Base-by-base conservation (phyloP, 92 coral and sea anemone species). In the Actinostola sp. region DNA sequence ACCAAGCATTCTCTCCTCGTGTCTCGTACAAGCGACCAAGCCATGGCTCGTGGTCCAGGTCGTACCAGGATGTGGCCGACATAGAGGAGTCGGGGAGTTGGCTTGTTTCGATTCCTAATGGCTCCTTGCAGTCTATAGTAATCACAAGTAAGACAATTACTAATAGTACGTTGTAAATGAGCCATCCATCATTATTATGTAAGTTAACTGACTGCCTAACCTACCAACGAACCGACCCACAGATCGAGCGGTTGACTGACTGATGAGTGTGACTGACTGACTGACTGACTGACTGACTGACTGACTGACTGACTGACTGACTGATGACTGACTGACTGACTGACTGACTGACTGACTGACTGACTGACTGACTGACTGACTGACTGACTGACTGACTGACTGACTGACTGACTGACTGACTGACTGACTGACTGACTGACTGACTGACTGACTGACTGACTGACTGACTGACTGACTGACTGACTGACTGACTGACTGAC, bases 1-100 rank as follows among this genome's bases (percentile, higher is more conserved):
- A 84, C 89, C 89, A 79, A 45, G 77, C 85, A 53, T 68, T 84
- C 80, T 84, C 89, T 28, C 89, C 89, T 34, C 83, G 63, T 62
- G 73, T 54, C 28, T 76, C 83, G 66, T 77, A 84, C 59, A 84
- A 69, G 23, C 89, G 76, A 27, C 85, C 85, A 38, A 79, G 80
- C 89, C 85, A 84, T 35, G 89, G 89, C 57, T 84, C 89, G 35
- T 71, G 77, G 28, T 73, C 89, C 17, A 79, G 60, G 17, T 79
- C 77, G 15, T 78, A 79, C 81, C 58, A 51, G 3, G 85, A 78
- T 2, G 82, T 63, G 20, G 85, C 85, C 42, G 85, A 28, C 56
- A 84, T 51, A 5, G 89, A 79, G 8, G 55, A 43, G 56, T 84
- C 83, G 20, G 85, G 81, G 34, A 84, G 39, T 0, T 64, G 42